Evolutionary conservation across 2,888 invertebrate genomes (phyloP), one percentile per base, ranked within the genome.

Genomic region (Diadegma fenestrale): DNA sequence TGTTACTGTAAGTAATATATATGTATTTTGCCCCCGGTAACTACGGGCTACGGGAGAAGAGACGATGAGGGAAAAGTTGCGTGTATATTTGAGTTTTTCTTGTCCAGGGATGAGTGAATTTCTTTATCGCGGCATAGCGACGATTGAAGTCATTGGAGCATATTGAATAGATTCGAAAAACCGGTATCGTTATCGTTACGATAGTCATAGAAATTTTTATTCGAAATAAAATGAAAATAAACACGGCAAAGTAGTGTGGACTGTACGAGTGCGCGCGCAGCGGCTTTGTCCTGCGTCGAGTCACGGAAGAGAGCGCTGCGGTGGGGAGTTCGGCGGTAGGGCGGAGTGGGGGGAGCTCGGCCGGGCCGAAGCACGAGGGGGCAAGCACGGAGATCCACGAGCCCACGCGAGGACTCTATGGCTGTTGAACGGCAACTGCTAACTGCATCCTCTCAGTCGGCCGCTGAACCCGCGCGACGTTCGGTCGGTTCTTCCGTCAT

Each of bases 401-500:
- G 81, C 58, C 66, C 63, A 80, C 87, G 87, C 89, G 91, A 90
- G 90, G 89, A 90, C 90, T 89, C 91, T 91, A 93, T 92, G 93
- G 93, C 91, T 92, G 92, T 91, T 90, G 90, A 91, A 90, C 90
- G 89, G 90, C 92, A 90, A 93, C 91, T 93, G 93, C 93, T 92
- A 90, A 93, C 91, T 93, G 93, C 93, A 93, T 94, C 93, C 93
- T 93, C 88, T 88, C 88, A 88, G 88, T 88, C 93, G 94, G 94
- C 93, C 94, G 94, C 93, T 94, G 94, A 94, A 94, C 93, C 92
- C 94, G 93, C 93, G 93, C 90, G 92, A 91, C 89, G 91, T 91
- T 87, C 88, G 88, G 87, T 90, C 81, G 86, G 78, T 48, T 86
- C 64, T 45, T 51, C 10, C 58, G 81, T 78, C 75, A 77, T 61